Base-by-base conservation (phyloP, 2,113 vertebrate genomes). In the Baryphthengus martii region DNA sequence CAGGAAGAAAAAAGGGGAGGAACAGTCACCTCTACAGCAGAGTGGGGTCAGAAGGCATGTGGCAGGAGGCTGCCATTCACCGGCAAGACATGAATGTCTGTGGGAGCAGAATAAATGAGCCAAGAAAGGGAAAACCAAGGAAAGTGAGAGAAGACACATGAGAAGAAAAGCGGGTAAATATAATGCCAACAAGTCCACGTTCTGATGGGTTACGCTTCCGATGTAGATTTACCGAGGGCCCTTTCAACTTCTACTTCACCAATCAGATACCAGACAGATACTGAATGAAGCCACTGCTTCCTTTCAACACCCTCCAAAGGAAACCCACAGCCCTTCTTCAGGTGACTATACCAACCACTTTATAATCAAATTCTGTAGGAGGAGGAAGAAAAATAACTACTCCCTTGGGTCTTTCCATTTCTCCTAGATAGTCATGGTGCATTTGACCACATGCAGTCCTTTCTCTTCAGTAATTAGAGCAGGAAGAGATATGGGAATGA, bases 21-120 rank as follows among this genome's bases (percentile, higher is more conserved):
- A n/a, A n/a, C 39, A 65, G 37, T 17, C 45, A 53, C 33, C 0
- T 0, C n/a, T 40, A 25, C 0, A 9, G 66, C 61, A 42, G n/a
- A 58, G 39, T 0, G 0, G 13, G 42, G 68, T 71, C 73, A 63
- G 68, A 52, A 66, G 84, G 65, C 73, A 86, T n/a, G 33, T 31
- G 50, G 62, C 15, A 29, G 65, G 66, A 67, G 45, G 70, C 5
- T 92, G 82, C 45, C 18, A 24, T 53, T 73, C 76, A 62, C 59
- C 33, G 7, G 13, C 1, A 16, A 61, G 58, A 44, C 19, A 31
- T 10, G 18, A 76, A 44, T 0, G 2, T 29, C 40, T 45, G 10
- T 4, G 18, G 52, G 13, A 81, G 33, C 13, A 50, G 28, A 79
- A 42, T 20, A 40, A 85, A 62, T 2, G 17, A 84, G 58, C 17